phyloP scores from a whole-genome alignment of 2,797 vertebrate species.

The Pangasius krempfi region DNA sequence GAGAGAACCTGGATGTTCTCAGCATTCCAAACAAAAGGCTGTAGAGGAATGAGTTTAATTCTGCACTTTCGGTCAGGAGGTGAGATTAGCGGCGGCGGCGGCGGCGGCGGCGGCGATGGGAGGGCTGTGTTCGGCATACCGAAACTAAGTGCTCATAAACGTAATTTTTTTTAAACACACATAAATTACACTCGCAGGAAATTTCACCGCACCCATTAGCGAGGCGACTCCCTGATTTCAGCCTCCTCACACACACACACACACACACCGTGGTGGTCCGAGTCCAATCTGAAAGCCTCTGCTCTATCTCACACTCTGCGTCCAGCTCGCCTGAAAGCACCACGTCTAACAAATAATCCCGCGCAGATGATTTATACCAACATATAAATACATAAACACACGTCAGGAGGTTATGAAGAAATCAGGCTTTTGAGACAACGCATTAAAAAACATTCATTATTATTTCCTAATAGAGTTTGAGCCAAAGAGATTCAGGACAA shows the following conservation, averaged over 20 bases:
- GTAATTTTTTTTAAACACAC: slow-evolving; percentile 28
- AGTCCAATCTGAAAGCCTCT: slow-evolving; percentile 43
- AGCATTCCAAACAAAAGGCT: background rate
- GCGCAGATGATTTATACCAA: background rate
- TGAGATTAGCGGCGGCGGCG: background rate
- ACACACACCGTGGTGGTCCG: slow-evolving; percentile 24
- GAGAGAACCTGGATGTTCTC: slow-evolving; percentile 7
- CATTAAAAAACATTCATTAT: background rate
- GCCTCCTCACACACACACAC: slow-evolving; percentile 8
- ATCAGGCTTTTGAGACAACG: background rate
- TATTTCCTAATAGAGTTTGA: background rate
- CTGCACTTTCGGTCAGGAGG: background rate
- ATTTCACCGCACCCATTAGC: slow-evolving; percentile 54
- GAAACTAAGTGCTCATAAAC: slow-evolving; percentile 2
- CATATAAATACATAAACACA: background rate
- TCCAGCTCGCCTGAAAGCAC: background rate
- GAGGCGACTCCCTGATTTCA: slow-evolving; percentile 33
- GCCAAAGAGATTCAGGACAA: background rate
- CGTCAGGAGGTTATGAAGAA: background rate
- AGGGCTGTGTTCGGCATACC: background rate
- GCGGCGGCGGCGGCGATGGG: background rate
- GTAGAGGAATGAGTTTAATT: background rate
- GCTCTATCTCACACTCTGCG: slow-evolving; percentile 38
- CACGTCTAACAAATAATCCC: slow-evolving; percentile 26
- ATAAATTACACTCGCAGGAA: slow-evolving; percentile 52